Conservation (phyloP, 2,797 vertebrate genomes). For the Hyperoplus immaculatus region DNA sequence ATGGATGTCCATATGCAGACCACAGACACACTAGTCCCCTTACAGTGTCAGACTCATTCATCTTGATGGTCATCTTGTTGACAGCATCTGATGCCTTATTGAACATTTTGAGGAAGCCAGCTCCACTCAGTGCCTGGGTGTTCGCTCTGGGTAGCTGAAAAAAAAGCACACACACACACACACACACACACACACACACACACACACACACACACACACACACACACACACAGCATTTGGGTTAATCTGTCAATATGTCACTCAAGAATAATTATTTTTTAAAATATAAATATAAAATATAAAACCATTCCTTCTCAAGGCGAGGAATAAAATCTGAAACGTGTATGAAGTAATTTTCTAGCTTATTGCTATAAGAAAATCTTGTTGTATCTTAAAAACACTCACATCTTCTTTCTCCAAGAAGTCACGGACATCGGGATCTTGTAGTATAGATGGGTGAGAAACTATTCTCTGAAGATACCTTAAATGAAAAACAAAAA, state of each 20-base stretch:
- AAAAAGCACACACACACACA: constrained; percentile 26
- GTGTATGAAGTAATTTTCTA: neutral
- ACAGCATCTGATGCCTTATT: constrained; percentile 96
- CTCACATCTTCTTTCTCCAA: constrained; percentile 95
- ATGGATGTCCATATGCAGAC: neutral
- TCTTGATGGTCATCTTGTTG: constrained; percentile 99
- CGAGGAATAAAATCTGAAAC: neutral
- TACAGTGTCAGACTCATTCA: constrained; percentile 96
- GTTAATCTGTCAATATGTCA: no score
- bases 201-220: constrained; percentile 1
- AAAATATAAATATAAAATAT: no score
- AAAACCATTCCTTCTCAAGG: neutral
- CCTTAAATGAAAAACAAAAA: constrained; percentile 73
- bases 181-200: neutral
- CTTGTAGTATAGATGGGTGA: constrained; percentile 93
- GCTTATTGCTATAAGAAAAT: neutral
- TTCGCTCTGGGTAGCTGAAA: constrained; percentile 93
- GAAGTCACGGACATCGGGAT: constrained; percentile 96
- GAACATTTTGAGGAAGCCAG: constrained; percentile 98
- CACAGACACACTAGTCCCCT: constrained; percentile 68
- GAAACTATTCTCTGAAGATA: constrained; percentile 93
- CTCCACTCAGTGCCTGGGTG: constrained; percentile 94
- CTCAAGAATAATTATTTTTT: no score
- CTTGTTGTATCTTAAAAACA: neutral
- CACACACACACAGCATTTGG: neutral